Evolutionary conservation across 2,113 vertebrate species (phyloP), one percentile per base, ranked within the genome.

Genomic region (Trichechus manatus): DNA sequence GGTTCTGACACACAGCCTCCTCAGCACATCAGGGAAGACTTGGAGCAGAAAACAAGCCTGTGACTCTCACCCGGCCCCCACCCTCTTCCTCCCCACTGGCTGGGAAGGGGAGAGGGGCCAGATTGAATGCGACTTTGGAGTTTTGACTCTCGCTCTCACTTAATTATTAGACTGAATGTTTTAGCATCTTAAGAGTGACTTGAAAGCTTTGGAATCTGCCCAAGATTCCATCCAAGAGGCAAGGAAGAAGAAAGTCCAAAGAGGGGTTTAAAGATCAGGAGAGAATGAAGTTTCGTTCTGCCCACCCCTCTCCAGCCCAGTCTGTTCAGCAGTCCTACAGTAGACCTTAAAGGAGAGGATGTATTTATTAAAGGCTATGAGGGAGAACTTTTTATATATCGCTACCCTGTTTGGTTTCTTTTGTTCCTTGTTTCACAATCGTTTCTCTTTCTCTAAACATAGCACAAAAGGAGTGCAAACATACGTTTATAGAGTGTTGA

Each of bases 371-470:
- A 47, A 50, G 42, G 44, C 42, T 5, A 0, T 4, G 29, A 47
- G 74, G 50, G 29, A 27, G 14, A 84, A 4, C 64, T 63, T 39
- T 44, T n/a, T 80, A 10, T 15, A 31, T 42, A 75, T 1, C 23
- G n/a, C 50, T 29, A 23, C 36, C 47, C 56, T 22, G 20, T 9
- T n/a, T 17, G 31, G 75, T 36, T 74, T 56, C 77, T 85, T 95
- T 77, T 56, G 19, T 64, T 94, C 75, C 75, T 53, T 50, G 72
- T 61, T 86, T 70, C 91, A 94, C 36, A 77, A 15, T 33, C n/a
- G 17, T 93, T 95, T 90, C 3, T 85, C 89, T 91, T 75, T 84
- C 92, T 96, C 77, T 85, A 36, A 50, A 82, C 14, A 22, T 15
- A 64, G 29, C 31, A 68, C 22, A 33, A 77, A 77, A 59, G 42